Base-by-base conservation (phyloP, 2,113 vertebrate species). In the Urocolius indicus region DNA sequence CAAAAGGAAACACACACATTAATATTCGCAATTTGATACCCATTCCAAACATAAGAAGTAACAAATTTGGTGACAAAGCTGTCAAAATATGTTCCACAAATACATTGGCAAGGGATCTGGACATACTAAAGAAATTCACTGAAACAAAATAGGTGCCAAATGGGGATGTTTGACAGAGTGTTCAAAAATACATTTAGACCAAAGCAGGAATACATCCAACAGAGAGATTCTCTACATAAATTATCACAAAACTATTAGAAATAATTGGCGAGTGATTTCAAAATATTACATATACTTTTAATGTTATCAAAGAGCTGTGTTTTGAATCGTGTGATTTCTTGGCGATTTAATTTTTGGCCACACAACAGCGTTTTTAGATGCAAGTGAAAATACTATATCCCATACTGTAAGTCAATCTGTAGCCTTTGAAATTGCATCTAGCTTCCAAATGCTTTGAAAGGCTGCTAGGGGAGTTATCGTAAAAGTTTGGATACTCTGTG, bases 41-140 rank as follows among this genome's bases (percentile, higher is more conserved):
- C 94, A 91, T 97, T 98, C 98, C 97, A 98, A 97, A 98, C 93
- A 97, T 95, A 97, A 97, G 95, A 81, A 98, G 96, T 97, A 98
- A 98, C 97, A 98, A 98, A 98, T 98, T 98, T 98, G 97, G 97
- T 96, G 95, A 97, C 97, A 98, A 97, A 98, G 89, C 98, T 98
- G 98, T 98, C 98, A 98, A 98, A 98, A 98, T 98, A 98, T 98
- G 98, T 98, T 98, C 98, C 26, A 43, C 97, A 98, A 98, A 97
- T 97, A 98, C 95, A 95, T 97, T 98, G 98, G 98, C 98, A 98
- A 98, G 98, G 96, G 96, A 98, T 98, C 94, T 97, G 97, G 98
- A 98, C 98, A 98, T 97, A 97, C 88, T 98, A 98, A 98, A 96
- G 97, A 97, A 98, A 98, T 97, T 98, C 97, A 98, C 96, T 95